Evolutionary conservation across 2,113 vertebrate species (phyloP).

Genomic region (Muscicapa adusta): DNA sequence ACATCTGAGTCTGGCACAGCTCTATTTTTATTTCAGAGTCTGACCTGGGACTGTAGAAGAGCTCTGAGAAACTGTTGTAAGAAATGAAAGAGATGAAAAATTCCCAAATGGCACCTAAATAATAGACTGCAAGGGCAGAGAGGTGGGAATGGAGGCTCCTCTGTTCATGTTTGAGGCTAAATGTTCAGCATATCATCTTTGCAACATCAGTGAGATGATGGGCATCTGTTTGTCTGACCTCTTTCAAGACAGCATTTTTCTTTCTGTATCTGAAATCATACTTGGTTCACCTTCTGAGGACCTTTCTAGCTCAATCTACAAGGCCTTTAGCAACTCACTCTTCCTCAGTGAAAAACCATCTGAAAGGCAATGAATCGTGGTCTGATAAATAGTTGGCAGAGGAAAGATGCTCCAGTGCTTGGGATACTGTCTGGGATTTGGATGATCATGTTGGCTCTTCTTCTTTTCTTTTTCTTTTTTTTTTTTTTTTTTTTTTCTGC

Average conservation of each 20-base stretch:
- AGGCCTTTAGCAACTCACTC: slow-evolving; percentile 44
- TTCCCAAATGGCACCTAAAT: background rate
- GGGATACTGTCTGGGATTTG: background rate
- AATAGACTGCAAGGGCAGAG: background rate
- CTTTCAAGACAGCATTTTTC: slow-evolving; percentile 44
- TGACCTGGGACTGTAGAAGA: background rate
- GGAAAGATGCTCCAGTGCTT: background rate
- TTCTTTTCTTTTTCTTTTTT: background rate
- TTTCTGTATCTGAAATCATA: slow-evolving; percentile 58
- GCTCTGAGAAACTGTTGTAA: background rate
- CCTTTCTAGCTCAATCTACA: slow-evolving; percentile 65
- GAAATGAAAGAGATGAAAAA: slow-evolving; percentile 11
- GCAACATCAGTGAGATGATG: background rate
- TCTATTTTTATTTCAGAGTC: background rate
- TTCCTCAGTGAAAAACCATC: slow-evolving; percentile 42
- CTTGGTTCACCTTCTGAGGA: slow-evolving; percentile 41
- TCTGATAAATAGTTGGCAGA: slow-evolving; percentile 17
- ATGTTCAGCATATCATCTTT: background rate
- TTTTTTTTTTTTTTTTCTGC: background rate
- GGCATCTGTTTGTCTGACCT: slow-evolving; percentile 39
- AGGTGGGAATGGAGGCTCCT: background rate
- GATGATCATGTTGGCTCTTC: background rate
- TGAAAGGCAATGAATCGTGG: slow-evolving; percentile 37
- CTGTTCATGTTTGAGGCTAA: background rate
- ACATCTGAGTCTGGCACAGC: background rate